These are phyloP conservation scores for Pristionchus exspectatus DNA, from an alignment of 2,888 invertebrate species.

Conservation along the genomic window DNA sequence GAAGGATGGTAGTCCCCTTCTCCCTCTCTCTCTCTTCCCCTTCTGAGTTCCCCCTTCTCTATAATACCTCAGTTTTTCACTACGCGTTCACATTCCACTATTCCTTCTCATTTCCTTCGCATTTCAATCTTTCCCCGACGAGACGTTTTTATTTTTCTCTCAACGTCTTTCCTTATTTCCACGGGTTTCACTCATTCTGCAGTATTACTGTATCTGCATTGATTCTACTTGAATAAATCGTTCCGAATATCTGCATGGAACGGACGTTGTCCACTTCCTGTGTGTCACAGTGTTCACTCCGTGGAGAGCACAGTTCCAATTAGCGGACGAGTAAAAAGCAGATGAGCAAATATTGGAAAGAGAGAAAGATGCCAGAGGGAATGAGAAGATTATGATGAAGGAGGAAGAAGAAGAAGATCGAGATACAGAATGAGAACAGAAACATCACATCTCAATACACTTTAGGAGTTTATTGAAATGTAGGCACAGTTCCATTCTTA, in stretches of 20 bases:
- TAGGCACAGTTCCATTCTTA: too few species aligned
- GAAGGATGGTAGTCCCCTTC: constrained; percentile 37
- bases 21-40: constrained; percentile 10
- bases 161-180: neutral
- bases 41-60: neutral
- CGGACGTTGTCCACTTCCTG: neutral
- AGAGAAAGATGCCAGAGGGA: neutral
- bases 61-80: neutral
- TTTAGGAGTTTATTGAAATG: too few species aligned
- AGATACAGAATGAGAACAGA: constrained; percentile 46
- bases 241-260: neutral
- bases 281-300: constrained; percentile 1
- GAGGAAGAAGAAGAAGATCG: constrained; percentile 41
- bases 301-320: neutral
- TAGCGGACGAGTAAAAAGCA: constrained; percentile 34
- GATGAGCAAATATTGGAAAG: constrained; percentile 41
- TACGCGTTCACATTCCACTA: constrained; percentile 1
- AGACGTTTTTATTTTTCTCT: neutral
- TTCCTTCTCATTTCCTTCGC: neutral
- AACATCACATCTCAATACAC: neutral
- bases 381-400: constrained; percentile 40
- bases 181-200: neutral
- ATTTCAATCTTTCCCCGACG: neutral
- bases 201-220: neutral
- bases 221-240: neutral